Base-by-base conservation (phyloP, 2,888 invertebrate genomes). In the Tetranychus truncatus region DNA sequence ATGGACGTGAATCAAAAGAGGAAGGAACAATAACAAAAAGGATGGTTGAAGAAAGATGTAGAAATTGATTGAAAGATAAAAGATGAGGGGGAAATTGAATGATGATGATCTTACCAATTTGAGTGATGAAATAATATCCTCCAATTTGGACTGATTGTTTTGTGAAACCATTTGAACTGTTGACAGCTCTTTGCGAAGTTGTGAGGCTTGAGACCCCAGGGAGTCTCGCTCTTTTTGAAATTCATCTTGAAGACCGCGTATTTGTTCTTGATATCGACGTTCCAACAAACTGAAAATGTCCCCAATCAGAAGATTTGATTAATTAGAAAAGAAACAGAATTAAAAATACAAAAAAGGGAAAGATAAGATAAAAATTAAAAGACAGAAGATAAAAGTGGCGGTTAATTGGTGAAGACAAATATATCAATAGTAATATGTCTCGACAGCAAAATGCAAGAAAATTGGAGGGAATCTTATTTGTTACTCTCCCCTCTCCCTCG, bases 151-250 rank as follows among this genome's bases (percentile, higher is more conserved):
- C 21, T 69, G 69, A 69, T 69, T 69, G 20, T 69, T 24, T 24
- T 11, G 11, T 11, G 69, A 20, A 20, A 69, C 11, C 11, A 24
- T 24, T 69, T 69, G 69, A 11, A 24, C 21, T 24, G 69, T 24
- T 69, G 69, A 20, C 34, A 20, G 6, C 21, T 72, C 72, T 45
- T 45, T 72, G 44, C 72, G 72, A 11, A 72, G 20, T 15, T 45
- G 20, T 18, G 15, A 24, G 9, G 34, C 44, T 81, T 80, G 88
- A 45, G 84, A 84, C 1, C 86, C 84, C 78, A 88, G 85, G 71
- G 88, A 87, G 80, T 93, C 93, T 55, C 90, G 88, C 81, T 94
- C 94, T 21, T 85, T 84, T 2, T 87, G 85, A 78, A 88, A 85
- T 77, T 91, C 89, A 71, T 86, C 84, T 7, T 89, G 88, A 15